Evolutionary conservation across 2,888 invertebrate genomes (phyloP).

Genomic region (Mythimna lalbum): DNA sequence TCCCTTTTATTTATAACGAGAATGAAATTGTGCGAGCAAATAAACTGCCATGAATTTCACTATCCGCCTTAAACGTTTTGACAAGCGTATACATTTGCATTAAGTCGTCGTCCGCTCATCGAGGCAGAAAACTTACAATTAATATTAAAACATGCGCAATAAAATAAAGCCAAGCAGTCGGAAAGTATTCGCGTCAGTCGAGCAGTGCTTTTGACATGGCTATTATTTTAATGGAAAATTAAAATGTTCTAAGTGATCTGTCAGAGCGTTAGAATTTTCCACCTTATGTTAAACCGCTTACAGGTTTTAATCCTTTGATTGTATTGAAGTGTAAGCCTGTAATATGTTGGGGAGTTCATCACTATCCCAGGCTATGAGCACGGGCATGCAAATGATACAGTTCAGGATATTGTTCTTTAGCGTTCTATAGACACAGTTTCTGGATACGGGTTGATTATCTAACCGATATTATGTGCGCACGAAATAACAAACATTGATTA

Average conservation of each 20-base stretch:
- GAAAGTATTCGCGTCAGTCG: conserved; percentile 86
- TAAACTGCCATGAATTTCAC: conserved; percentile 73
- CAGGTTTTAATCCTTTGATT: conserved; percentile 44
- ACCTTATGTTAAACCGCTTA: conserved; percentile 50
- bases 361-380: conserved; percentile 72
- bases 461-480: conserved; percentile 44
- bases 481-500: conserved; percentile 54
- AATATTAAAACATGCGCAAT: conserved; percentile 89
- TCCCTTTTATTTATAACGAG: conserved; percentile 62
- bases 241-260: conserved; percentile 65
- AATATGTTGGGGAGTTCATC: conserved; percentile 65
- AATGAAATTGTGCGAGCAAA: conserved; percentile 66
- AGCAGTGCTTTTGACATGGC: conserved; percentile 86
- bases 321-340: conserved; percentile 50
- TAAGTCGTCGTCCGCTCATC: conserved; percentile 75
- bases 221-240: conserved; percentile 77
- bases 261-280: conserved; percentile 48
- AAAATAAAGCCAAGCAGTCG: conserved; percentile 87
- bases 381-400: conserved; percentile 76
- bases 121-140: conserved; percentile 87
- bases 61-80: conserved; percentile 77
- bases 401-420: conserved; percentile 73
- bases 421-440: conserved; percentile 59
- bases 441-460: conserved; percentile 26
- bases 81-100: conserved; percentile 81